Evolutionary conservation across 1,140 invertebrate genomes (phyloP).

Genomic region (Ceratitis capitata): DNA sequence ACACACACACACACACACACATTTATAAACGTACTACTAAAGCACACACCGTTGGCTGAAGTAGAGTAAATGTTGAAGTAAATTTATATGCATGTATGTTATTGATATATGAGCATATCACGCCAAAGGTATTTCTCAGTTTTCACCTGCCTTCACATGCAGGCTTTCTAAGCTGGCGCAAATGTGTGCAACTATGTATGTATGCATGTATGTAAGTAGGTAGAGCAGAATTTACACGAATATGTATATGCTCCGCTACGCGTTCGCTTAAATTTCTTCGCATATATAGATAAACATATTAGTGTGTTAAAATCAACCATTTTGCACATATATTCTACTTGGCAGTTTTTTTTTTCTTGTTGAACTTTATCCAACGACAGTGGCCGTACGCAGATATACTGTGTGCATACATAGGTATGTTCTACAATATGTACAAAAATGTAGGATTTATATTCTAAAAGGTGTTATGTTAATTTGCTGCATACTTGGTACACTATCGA

Average conservation of each 20-base stretch:
- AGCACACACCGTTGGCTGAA: too few relatives aligned
- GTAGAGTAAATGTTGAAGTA: too few relatives aligned
- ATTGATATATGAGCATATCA: neutral
- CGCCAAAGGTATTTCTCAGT: neutral
- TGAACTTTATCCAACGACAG: neutral
- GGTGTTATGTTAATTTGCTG: too few relatives aligned
- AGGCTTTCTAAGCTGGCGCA: neutral
- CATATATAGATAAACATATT: neutral
- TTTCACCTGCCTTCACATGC: neutral
- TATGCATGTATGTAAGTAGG: neutral
- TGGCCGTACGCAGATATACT: neutral
- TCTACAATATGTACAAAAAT: neutral
- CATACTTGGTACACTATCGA: too few relatives aligned
- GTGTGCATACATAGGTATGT: neutral
- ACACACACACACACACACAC: too few relatives aligned
- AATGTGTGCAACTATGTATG: neutral
- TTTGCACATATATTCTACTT: neutral
- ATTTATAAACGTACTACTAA: neutral
- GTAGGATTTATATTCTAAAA: too few relatives aligned
- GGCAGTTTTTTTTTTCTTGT: neutral
- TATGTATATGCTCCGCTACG: neutral
- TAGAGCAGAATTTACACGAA: neutral
- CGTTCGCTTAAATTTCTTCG: neutral
- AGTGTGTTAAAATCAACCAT: neutral
- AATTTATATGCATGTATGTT: too few relatives aligned